phyloP scores from a whole-genome alignment of 2,888 invertebrate species.

The Tipula unca region DNA sequence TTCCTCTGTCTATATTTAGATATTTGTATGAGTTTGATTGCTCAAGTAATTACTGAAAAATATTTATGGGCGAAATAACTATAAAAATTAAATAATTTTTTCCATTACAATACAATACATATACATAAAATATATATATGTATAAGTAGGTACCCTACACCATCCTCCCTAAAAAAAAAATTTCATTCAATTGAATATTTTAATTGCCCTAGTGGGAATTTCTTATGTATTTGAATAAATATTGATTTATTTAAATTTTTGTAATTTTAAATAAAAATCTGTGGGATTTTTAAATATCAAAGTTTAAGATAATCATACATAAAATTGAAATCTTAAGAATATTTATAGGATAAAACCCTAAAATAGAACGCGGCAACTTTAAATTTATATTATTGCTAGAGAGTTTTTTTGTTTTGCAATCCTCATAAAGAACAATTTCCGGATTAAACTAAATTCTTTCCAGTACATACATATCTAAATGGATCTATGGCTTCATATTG shows the following conservation, averaged over 20 bases:
- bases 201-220: neutral
- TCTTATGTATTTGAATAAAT: neutral
- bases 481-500: neutral
- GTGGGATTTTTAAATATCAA: neutral
- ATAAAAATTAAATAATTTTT: neutral
- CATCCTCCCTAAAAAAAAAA: neutral
- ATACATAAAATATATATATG: neutral
- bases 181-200: neutral
- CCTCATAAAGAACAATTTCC: neutral
- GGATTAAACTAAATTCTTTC: neutral
- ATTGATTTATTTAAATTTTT: neutral
- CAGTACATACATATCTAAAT: neutral
- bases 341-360: neutral
- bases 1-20: neutral
- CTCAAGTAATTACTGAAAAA: neutral
- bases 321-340: neutral
- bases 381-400: neutral
- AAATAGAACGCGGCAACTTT: neutral
- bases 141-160: neutral
- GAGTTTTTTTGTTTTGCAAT: too few relatives aligned
- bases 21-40: neutral
- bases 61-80: neutral
- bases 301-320: neutral
- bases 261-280: neutral
- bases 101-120: neutral